phyloP scores from a whole-genome alignment of 64 coral and sea anemone species.

The Hydrozoanthus tunicans region DNA sequence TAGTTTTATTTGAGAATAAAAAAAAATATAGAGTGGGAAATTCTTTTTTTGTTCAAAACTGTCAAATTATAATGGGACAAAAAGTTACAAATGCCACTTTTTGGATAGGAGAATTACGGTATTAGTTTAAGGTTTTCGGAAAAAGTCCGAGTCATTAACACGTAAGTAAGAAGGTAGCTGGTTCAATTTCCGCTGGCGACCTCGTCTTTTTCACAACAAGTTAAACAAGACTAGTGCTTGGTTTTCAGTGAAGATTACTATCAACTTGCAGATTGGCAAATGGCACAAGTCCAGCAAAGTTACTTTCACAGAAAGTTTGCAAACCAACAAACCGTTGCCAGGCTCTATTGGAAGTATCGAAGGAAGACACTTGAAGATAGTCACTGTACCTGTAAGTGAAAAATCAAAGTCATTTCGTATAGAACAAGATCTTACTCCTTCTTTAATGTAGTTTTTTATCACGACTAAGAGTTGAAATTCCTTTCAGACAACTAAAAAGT shows the following conservation, averaged over 20 bases:
- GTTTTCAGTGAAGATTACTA: background rate
- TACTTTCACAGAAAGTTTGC: background rate
- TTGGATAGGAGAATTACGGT: too few species aligned
- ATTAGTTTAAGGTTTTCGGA: too few species aligned
- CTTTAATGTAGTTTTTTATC: background rate
- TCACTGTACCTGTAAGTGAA: conserved; percentile 4
- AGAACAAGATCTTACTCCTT: background rate
- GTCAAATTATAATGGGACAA: too few species aligned
- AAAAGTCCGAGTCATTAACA: too few species aligned
- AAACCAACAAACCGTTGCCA: background rate
- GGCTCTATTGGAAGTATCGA: conserved; percentile 12
- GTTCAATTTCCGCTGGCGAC: background rate
- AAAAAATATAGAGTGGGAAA: too few species aligned
- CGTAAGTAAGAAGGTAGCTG: too few species aligned
- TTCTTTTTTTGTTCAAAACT: too few species aligned
- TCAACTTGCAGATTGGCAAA: conserved; percentile 15
- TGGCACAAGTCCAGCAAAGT: conserved; percentile 33
- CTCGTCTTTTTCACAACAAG: too few species aligned
- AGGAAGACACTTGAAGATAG: conserved; percentile 32
- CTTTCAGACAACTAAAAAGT: too few species aligned
- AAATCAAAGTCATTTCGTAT: background rate
- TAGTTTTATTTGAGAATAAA: too few species aligned
- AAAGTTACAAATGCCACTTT: too few species aligned
- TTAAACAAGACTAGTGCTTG: too few species aligned
- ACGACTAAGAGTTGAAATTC: background rate